phyloP scores from a whole-genome alignment of 2,113 vertebrate genomes.

The Strigops habroptila region DNA sequence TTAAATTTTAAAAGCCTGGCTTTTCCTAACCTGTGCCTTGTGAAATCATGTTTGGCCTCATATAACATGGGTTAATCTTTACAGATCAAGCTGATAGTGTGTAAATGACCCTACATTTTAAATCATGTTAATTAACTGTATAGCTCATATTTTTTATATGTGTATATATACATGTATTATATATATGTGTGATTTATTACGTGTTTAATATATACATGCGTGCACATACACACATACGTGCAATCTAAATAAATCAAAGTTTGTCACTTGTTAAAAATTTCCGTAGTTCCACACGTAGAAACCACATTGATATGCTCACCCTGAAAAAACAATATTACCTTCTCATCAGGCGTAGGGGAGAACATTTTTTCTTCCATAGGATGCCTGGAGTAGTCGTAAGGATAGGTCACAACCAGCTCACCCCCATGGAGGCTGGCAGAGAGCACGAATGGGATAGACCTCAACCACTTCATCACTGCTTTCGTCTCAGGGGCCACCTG shows the following conservation, averaged over 20 bases:
- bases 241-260: neutral
- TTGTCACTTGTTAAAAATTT: neutral
- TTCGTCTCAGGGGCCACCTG: constrained; percentile 96
- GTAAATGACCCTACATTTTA: neutral
- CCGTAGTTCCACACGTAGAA: neutral
- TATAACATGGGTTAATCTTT: neutral
- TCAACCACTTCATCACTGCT: constrained; percentile 94
- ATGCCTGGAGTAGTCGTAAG: constrained; percentile 91
- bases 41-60: neutral
- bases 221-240: neutral
- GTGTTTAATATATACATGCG: neutral
- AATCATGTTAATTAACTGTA: neutral
- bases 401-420: constrained; percentile 93
- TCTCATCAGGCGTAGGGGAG: constrained; percentile 93
- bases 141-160: neutral
- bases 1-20: neutral
- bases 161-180: neutral
- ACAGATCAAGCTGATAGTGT: neutral
- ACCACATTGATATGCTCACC: neutral
- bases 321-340: constrained; percentile 72
- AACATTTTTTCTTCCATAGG: constrained; percentile 87
- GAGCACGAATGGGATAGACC: constrained; percentile 86
- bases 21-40: neutral
- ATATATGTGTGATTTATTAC: neutral
- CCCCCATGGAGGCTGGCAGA: constrained; percentile 95